phyloP scores from a whole-genome alignment of 2,797 vertebrate genomes.

The Neomorphus geoffroyi region DNA sequence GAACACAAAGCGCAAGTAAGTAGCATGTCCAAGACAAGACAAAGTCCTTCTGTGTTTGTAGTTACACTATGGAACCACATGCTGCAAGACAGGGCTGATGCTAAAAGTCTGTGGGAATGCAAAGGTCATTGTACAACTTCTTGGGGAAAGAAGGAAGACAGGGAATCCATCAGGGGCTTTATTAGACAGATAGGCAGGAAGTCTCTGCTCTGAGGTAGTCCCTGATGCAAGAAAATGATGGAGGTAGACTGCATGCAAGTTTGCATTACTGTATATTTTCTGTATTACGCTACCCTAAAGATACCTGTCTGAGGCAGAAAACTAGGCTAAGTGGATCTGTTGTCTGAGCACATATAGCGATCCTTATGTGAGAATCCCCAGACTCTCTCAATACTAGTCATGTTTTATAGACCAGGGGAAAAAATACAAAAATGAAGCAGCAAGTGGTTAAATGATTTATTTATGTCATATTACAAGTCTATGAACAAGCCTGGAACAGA shows the following conservation, averaged over 20 bases:
- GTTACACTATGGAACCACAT: not conserved
- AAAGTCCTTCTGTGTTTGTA: not conserved
- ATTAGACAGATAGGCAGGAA: not conserved
- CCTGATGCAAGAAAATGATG: not conserved
- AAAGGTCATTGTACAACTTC: not conserved
- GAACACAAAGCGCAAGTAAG: not conserved
- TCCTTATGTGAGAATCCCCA: not conserved
- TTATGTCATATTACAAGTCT: not conserved
- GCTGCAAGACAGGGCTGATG: not conserved
- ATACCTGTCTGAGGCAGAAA: not conserved
- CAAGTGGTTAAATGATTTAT: constrained; percentile 4
- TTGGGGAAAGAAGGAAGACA: not conserved
- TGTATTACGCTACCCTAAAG: not conserved
- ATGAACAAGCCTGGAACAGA: constrained; percentile 12
- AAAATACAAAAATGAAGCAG: not conserved
- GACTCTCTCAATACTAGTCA: not conserved
- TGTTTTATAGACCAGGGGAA: not conserved
- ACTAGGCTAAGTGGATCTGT: not conserved
- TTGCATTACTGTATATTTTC: not conserved
- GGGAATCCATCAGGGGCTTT: not conserved
- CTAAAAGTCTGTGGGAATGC: not conserved
- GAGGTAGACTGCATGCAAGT: not conserved
- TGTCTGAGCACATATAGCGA: not conserved
- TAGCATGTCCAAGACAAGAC: not conserved
- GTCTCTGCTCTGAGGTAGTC: not conserved